Percentiles rank a stretch among this genome's conserved stretches.
phyloP scores from a whole-genome alignment of 2,888 invertebrate genomes.

The Caenorhabditis sp. region DNA sequence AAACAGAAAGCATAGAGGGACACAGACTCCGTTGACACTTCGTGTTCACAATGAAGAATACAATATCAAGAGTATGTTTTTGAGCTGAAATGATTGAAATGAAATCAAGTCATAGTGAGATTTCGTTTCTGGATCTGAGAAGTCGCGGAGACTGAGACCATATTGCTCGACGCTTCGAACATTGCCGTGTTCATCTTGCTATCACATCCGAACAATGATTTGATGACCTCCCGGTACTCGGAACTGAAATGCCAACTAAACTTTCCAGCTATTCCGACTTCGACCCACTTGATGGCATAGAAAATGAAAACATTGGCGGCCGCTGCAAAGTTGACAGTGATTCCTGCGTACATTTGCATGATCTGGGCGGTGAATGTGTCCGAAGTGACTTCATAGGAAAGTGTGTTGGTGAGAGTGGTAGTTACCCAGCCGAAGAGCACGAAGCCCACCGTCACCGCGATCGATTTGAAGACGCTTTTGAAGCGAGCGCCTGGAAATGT shows the following conservation, averaged over 20 bases:
- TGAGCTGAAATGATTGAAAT: no score
- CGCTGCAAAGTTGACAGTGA: conserved; percentile 60
- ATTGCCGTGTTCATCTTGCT: conserved; percentile 22
- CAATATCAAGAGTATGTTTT: background rate
- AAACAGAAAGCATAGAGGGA: no score
- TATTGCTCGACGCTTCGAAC: conserved; percentile 46
- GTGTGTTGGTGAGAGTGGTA: conserved; percentile 52
- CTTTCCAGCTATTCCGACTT: no score
- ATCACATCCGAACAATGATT: conserved; percentile 31
- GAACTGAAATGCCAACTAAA: conserved; percentile 36
- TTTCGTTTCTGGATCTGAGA: conserved; percentile 34
- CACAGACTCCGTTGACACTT: no score
- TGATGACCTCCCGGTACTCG: conserved; percentile 51
- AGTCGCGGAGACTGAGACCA: conserved; percentile 18
- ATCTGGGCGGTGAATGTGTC: conserved; percentile 17
- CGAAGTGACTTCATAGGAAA: conserved; percentile 35
- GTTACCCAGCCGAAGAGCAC: conserved; percentile 58
- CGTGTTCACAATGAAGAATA: no score
- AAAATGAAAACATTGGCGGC: conserved; percentile 59
- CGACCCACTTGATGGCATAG: conserved; percentile 57
- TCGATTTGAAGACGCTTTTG: conserved; percentile 59
- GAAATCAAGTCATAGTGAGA: conserved; percentile 16
- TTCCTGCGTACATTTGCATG: conserved; percentile 62
- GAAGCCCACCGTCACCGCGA: conserved; percentile 53
- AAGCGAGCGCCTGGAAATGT: conserved; percentile 43